Conservation (phyloP, 2,113 vertebrate genomes). For the Tonatia bakeri region DNA sequence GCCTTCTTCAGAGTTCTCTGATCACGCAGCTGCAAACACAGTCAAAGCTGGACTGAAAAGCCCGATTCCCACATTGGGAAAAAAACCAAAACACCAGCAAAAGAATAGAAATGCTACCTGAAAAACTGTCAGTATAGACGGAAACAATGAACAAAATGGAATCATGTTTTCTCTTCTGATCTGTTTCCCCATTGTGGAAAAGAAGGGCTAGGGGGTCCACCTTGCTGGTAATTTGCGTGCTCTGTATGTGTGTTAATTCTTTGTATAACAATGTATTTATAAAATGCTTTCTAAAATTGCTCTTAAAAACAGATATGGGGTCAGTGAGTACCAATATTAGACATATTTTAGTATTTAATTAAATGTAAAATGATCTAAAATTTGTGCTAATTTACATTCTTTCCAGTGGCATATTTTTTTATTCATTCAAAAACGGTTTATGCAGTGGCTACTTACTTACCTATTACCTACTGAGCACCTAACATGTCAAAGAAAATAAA, state of each 20-base stretch:
- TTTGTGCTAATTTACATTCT: neutral
- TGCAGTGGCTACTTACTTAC: neutral
- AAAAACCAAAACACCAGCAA: conserved; percentile 80
- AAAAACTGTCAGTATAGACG: conserved; percentile 84
- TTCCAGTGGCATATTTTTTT: neutral
- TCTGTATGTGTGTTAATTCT: neutral
- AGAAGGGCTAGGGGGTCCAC: neutral
- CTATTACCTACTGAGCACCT: neutral
- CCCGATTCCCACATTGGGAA: conserved; percentile 82
- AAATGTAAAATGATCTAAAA: conserved; percentile 12
- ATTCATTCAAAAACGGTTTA: neutral
- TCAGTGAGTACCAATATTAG: neutral
- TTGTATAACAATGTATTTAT: conserved; percentile 53
- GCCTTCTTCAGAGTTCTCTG: conserved; percentile 88
- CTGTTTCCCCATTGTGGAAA: neutral
- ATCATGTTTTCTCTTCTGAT: neutral
- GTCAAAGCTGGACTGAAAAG: conserved; percentile 85
- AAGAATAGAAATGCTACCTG: conserved; percentile 87
- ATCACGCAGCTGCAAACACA: conserved; percentile 82
- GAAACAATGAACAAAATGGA: neutral
- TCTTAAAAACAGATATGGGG: neutral
- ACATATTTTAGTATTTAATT: conserved; percentile 27
- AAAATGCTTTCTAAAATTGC: conserved; percentile 48
- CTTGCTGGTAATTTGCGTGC: neutral
- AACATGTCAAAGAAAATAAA: neutral